These are phyloP conservation scores for Anas georgica DNA, from an alignment of 2,797 vertebrate species.

Conservation along the genomic window DNA sequence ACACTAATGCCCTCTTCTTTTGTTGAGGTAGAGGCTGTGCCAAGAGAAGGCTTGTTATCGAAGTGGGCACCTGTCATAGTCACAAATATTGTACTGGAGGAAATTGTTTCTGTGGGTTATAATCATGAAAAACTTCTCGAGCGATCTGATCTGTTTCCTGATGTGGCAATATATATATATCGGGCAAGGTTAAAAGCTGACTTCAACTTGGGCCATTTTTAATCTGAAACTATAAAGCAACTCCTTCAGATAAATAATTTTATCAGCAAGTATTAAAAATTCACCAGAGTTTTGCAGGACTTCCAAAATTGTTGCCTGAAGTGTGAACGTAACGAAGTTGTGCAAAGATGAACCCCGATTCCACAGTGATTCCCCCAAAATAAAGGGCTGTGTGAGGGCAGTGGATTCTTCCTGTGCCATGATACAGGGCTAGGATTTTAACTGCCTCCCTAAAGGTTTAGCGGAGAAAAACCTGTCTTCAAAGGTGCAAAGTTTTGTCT, in stretches of 20 bases:
- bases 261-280: not conserved
- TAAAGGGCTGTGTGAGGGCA: not conserved
- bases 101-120: not conserved
- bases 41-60: not conserved
- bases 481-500: not conserved
- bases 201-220: not conserved
- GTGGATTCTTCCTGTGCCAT: not conserved
- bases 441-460: not conserved
- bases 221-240: not conserved
- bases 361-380: not conserved
- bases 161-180: not conserved
- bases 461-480: not conserved
- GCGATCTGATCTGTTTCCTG: not conserved
- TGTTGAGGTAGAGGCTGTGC: not conserved
- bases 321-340: not conserved
- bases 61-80: not conserved
- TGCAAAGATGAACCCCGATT: not conserved
- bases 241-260: not conserved
- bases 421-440: not conserved
- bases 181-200: not conserved
- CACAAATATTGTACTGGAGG: not conserved
- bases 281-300: not conserved
- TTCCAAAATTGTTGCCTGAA: not conserved
- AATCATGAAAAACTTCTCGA: not conserved
- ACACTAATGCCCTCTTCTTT: not conserved